A percentile compares a stretch with the other conserved stretches of the same genome.
These are phyloP conservation scores for Drosophila kikkawai DNA, from an alignment of 1,140 invertebrate genomes.

Conservation along the genomic window DNA sequence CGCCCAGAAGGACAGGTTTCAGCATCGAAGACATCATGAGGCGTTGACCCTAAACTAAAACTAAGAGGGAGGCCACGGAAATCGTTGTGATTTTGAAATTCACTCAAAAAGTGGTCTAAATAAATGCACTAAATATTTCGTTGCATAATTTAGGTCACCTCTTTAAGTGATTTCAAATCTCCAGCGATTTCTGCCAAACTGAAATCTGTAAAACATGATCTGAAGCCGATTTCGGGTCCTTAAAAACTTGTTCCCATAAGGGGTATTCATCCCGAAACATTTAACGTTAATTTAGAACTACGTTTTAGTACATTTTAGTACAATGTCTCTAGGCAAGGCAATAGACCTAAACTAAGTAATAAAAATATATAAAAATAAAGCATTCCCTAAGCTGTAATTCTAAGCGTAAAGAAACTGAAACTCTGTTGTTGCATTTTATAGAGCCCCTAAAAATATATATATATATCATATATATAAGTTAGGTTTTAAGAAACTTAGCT, in stretches of 20 bases:
- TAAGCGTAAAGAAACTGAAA: constrained; percentile 33
- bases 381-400: constrained; percentile 27
- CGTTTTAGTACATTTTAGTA: constrained; percentile 75
- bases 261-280: not conserved
- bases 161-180: not conserved
- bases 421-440: constrained; percentile 53
- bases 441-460: constrained; percentile 16
- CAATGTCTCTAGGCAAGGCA: constrained; percentile 62
- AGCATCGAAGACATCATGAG: constrained; percentile 91
- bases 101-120: not conserved
- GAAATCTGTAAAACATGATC: constrained; percentile 5
- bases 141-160: not conserved
- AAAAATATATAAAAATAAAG: constrained; percentile 3
- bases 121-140: not conserved
- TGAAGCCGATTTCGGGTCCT: not conserved
- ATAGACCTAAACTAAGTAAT: constrained; percentile 40
- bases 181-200: not conserved
- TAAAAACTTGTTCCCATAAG: constrained; percentile 13
- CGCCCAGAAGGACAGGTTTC: constrained; percentile 88
- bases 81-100: not conserved
- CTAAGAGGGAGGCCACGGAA: not conserved
- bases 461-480: constrained; percentile 1
- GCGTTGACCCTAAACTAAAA: constrained; percentile 83
- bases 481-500: constrained; percentile 32
- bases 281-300: constrained; percentile 22